A percentile compares a stretch with the other conserved stretches of the same genome.
phyloP scores from a whole-genome alignment of 2,113 vertebrate genomes.

The Thymallus thymallus region DNA sequence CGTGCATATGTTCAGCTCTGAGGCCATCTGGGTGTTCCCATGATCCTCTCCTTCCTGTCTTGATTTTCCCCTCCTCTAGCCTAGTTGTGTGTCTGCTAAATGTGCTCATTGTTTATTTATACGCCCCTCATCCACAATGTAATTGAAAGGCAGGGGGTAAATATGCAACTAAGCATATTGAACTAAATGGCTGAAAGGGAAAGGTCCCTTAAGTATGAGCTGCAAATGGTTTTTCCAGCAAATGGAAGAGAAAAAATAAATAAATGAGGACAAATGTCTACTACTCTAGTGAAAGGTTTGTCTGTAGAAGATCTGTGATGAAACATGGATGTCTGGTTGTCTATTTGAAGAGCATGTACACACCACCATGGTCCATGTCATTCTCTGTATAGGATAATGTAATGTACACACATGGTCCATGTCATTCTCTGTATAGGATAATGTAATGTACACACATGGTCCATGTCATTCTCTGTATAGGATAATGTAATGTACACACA shows the following conservation, averaged over 20 bases:
- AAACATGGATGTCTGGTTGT: not conserved
- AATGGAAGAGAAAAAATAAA: slow-evolving; percentile 5
- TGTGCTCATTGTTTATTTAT: slow-evolving; percentile 57
- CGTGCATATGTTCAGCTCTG: not conserved
- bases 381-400: no score
- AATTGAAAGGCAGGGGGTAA: slow-evolving; percentile 52
- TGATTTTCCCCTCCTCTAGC: slow-evolving; percentile 23
- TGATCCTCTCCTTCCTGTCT: slow-evolving; percentile 12
- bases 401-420: no score
- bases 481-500: slow-evolving; percentile 20
- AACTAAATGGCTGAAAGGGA: slow-evolving; percentile 30
- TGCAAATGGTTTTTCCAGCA: slow-evolving; percentile 35
- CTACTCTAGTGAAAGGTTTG: not conserved
- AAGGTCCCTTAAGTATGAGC: slow-evolving; percentile 37
- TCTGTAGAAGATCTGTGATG: no score
- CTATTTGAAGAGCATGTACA: not conserved
- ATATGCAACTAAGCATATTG: slow-evolving; percentile 43
- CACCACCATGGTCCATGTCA: no score
- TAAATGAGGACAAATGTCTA: not conserved
- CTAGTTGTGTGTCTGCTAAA: slow-evolving; percentile 28
- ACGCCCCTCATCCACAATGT: slow-evolving; percentile 53
- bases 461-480: slow-evolving; percentile 11
- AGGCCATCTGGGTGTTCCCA: slow-evolving; percentile 43
- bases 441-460: no score
- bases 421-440: no score